Evolutionary conservation across 2,888 invertebrate species (phyloP).

Genomic region (Chrysolina haemoptera): DNA sequence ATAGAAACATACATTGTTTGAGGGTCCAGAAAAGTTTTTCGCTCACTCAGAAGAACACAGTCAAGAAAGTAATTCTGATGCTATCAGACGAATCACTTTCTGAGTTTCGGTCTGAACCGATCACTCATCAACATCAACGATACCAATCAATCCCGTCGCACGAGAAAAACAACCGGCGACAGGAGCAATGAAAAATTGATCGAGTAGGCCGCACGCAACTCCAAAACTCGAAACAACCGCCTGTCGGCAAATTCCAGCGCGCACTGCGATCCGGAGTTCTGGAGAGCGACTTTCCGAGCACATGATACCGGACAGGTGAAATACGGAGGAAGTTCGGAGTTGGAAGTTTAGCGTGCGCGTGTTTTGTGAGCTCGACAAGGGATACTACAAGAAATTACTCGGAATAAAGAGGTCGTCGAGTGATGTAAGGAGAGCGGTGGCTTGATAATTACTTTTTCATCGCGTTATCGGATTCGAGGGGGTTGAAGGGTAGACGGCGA

Average conservation of each 20-base stretch:
- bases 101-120: background rate
- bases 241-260: slow-evolving; percentile 52
- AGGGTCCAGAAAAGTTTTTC: background rate
- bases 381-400: slow-evolving; percentile 15
- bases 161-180: slow-evolving; percentile 19
- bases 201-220: slow-evolving; percentile 34
- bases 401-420: background rate
- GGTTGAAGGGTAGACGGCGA: background rate
- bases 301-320: slow-evolving; percentile 60
- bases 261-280: slow-evolving; percentile 59
- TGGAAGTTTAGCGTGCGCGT: slow-evolving; percentile 32
- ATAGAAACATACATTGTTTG: background rate
- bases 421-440: background rate
- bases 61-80: background rate
- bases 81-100: background rate
- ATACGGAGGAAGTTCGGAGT: slow-evolving; percentile 53
- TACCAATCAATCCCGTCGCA: slow-evolving; percentile 10
- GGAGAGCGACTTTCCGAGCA: slow-evolving; percentile 54
- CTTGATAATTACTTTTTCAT: background rate
- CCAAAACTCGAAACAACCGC: slow-evolving; percentile 37
- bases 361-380: slow-evolving; percentile 21
- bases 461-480: background rate
- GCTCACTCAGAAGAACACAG: background rate
- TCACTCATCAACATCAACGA: background rate
- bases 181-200: slow-evolving; percentile 30